phyloP scores from a whole-genome alignment of 2,888 invertebrate genomes.

The Crepidodera aurea region DNA sequence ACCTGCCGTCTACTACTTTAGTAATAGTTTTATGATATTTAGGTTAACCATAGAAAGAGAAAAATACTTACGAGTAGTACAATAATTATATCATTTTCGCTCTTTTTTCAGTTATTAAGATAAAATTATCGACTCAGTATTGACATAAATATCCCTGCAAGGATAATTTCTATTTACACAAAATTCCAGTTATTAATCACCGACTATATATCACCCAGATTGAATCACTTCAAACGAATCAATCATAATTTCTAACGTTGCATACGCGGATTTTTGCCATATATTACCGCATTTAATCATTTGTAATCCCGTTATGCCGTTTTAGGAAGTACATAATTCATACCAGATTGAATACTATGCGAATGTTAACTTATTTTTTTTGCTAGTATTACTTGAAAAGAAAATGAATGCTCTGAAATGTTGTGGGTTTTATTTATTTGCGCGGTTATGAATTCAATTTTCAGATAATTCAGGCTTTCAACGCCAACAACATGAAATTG shows the following conservation, averaged over 20 bases:
- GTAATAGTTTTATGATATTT: too few species aligned
- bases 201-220: background rate
- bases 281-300: background rate
- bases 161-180: slow-evolving; percentile 1
- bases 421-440: too few species aligned
- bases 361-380: background rate
- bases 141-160: slow-evolving; percentile 10
- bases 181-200: slow-evolving; percentile 6
- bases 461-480: too few species aligned
- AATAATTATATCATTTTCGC: background rate
- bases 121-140: slow-evolving; percentile 1
- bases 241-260: slow-evolving; percentile 9
- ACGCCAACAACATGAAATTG: too few species aligned
- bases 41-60: slow-evolving; percentile 5
- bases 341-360: background rate
- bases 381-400: background rate
- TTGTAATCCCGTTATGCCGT: background rate
- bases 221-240: slow-evolving; percentile 3
- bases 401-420: too few species aligned
- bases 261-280: slow-evolving; percentile 11
- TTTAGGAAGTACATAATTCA: slow-evolving; percentile 8
- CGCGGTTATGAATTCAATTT: too few species aligned
- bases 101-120: background rate
- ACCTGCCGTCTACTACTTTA: too few species aligned
- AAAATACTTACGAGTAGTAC: background rate